These are phyloP conservation scores for Asbolus verrucosus DNA, from an alignment of 1,140 invertebrate genomes.

Conservation along the genomic window DNA sequence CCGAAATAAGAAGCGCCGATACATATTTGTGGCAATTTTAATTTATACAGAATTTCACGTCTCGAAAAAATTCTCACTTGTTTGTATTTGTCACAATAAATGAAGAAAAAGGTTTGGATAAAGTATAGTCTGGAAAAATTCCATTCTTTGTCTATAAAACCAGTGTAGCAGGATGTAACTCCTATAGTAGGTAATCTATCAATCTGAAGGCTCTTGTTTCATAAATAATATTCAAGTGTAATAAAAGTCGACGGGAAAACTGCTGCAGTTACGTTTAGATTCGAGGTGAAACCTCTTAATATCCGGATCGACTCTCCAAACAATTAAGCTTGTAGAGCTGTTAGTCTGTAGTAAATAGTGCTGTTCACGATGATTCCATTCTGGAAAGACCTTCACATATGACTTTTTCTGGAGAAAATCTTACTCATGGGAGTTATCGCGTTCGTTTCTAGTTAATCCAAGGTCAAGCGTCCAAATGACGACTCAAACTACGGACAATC, in stretches of 20 bases:
- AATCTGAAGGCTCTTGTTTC: conserved; percentile 26
- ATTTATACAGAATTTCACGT: too few species aligned
- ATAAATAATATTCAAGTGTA: conserved; percentile 30
- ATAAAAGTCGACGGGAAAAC: background rate
- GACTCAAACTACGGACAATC: background rate
- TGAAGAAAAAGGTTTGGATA: too few species aligned
- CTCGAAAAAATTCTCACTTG: too few species aligned
- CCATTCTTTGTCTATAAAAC: background rate
- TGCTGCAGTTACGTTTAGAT: background rate
- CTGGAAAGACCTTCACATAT: conserved; percentile 22
- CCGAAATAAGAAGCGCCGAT: too few species aligned
- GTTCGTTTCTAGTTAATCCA: conserved; percentile 20
- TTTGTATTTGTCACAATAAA: too few species aligned
- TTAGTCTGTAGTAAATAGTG: conserved; percentile 17
- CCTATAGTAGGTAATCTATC: conserved; percentile 5
- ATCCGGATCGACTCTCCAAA: conserved; percentile 24
- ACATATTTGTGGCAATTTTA: too few species aligned
- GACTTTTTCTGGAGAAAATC: conserved; percentile 17
- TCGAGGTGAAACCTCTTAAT: conserved; percentile 17
- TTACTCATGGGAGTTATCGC: conserved; percentile 10
- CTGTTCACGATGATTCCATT: conserved; percentile 12
- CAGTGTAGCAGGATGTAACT: background rate
- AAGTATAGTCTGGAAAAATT: background rate
- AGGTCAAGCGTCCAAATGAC: conserved; percentile 1
- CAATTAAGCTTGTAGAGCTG: conserved; percentile 6